Base-by-base conservation (phyloP, 1,140 invertebrate genomes). In the Charaxes varanes region DNA sequence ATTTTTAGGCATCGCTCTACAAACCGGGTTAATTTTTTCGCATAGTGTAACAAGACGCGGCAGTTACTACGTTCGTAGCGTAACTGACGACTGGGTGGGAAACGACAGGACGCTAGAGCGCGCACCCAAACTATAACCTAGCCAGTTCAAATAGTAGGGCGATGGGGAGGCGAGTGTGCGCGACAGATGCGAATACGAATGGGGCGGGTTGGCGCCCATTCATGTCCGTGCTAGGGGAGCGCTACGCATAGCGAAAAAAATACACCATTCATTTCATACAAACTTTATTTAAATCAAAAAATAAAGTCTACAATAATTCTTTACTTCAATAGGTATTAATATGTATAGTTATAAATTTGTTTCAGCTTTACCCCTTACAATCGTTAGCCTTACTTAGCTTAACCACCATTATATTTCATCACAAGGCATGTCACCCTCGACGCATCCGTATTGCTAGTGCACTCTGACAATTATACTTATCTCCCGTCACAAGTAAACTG, bases 281-380 rank as follows among this genome's bases (percentile, higher is more conserved):
- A 82, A 82, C 72, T 82, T 82, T 82, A 82, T 82, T 82, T 78
- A 82, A 82, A 79, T 79, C 74, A 73, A 82, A 82, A 82, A 82
- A 82, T 82, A 82, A 81, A 79, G 71, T 76, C 72, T 82, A 82
- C 74, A 79, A 68, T 71, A 67, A 68, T 68, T 58, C 62, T 77
- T 77, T 65, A 63, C 44, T 71, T 62, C 63, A 62, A 62, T 64
- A 66, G 51, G 46, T 65, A 69, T 70, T 62, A 63, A 66, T 66
- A 54, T 66, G 59, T 67, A 73, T 73, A 76, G 62, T 69, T 61
- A 68, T 66, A 72, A 68, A 68, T 72, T 77, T 76, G 57, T 76
- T 71, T 69, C 67, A 74, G 69, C 63, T 62, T 67, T 57, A 60
- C 53, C 55, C 53, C 50, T 50, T 57, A 62, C 55, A 46, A 47